Percentiles rank a stretch among this genome's conserved stretches.
Conservation (phyloP, 2,797 vertebrate genomes). For the Nasua narica region DNA sequence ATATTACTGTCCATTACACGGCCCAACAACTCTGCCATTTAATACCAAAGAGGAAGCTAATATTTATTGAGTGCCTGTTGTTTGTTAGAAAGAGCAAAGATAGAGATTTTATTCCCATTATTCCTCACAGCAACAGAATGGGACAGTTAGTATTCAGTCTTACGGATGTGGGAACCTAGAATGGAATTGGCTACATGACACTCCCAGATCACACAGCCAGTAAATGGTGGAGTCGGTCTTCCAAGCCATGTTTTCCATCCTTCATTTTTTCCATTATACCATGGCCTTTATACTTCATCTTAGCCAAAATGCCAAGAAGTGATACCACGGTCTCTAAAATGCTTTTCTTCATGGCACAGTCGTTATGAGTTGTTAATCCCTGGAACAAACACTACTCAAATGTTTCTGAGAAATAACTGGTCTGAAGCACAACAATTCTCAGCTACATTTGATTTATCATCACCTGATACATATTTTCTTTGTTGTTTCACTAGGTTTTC, state of each 20-base stretch:
- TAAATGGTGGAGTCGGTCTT: not conserved
- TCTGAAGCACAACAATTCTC: not conserved
- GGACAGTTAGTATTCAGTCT: not conserved
- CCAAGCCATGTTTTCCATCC: not conserved
- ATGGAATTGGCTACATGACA: not conserved
- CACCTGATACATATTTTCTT: not conserved
- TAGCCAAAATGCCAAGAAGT: not conserved
- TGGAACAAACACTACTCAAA: not conserved
- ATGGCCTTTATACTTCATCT: not conserved
- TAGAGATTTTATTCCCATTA: not conserved
- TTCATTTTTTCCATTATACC: not conserved
- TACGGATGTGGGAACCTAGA: not conserved
- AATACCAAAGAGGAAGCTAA: not conserved
- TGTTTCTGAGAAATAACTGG: conserved; percentile 27
- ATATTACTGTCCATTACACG: not conserved
- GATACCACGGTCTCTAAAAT: not conserved
- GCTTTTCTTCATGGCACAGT: not conserved
- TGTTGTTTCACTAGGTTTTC: not conserved
- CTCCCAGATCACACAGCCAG: not conserved
- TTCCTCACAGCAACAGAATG: not conserved
- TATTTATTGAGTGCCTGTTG: not conserved
- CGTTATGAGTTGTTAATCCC: not conserved
- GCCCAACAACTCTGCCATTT: not conserved
- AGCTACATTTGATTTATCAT: not conserved
- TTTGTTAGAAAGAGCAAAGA: not conserved